phyloP scores from a whole-genome alignment of 2,888 invertebrate genomes.

The Camptogramma bilineatum region DNA sequence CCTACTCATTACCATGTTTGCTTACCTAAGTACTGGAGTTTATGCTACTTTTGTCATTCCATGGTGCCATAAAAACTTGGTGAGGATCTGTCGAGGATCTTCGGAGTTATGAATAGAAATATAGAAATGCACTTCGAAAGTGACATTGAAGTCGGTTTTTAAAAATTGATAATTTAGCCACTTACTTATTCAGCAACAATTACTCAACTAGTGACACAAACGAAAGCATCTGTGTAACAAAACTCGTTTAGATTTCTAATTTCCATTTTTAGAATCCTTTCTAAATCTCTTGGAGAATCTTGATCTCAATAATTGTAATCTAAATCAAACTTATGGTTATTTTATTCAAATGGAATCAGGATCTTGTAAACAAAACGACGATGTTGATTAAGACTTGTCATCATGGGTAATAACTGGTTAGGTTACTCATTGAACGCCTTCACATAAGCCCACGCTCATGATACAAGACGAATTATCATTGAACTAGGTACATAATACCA shows the following conservation, averaged over 20 bases:
- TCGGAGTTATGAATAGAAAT: too few relatives aligned
- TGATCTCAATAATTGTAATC: background rate
- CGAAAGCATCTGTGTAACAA: background rate
- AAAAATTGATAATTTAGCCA: too few relatives aligned
- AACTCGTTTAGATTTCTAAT: constrained; percentile 2
- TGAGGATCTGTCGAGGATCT: too few relatives aligned
- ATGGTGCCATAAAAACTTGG: too few relatives aligned
- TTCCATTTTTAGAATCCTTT: constrained; percentile 16
- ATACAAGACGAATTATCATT: constrained; percentile 3
- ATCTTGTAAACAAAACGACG: constrained; percentile 18
- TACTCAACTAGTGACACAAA: background rate
- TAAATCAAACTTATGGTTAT: background rate
- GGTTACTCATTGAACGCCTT: constrained; percentile 65
- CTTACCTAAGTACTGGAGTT: background rate
- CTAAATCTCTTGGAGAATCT: constrained; percentile 14
- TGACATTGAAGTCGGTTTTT: too few relatives aligned
- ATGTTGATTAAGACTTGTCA: constrained; percentile 39
- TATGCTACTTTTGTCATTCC: too few relatives aligned
- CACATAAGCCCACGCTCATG: constrained; percentile 57
- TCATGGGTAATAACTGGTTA: constrained; percentile 57
- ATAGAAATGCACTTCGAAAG: too few relatives aligned
- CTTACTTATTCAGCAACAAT: too few relatives aligned
- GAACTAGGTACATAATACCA: constrained; percentile 1
- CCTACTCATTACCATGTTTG: background rate
- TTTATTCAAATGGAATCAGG: constrained; percentile 16